These are phyloP conservation scores for Syngnathus rostellatus DNA, from an alignment of 2,797 vertebrate species.

Conservation along the genomic window DNA sequence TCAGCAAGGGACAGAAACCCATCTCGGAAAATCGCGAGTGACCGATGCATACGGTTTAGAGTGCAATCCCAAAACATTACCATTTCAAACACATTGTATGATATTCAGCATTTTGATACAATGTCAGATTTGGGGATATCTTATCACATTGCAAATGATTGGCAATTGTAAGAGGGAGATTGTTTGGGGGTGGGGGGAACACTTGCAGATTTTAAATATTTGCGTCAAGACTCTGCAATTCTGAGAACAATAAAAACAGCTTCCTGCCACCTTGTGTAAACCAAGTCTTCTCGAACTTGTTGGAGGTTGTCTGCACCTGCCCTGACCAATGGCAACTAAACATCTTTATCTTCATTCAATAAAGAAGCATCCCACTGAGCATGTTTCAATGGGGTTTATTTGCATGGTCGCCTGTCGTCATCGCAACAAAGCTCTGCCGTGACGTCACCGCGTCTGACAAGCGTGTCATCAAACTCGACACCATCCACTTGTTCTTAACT, in stretches of 20 bases:
- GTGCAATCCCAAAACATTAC: too few species aligned
- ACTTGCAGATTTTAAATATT: not conserved
- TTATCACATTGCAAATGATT: too few species aligned
- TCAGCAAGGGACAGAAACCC: too few species aligned
- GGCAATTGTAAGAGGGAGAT: too few species aligned
- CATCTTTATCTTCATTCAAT: not conserved
- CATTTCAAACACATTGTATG: too few species aligned
- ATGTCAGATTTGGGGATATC: too few species aligned
- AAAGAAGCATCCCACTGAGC: not conserved
- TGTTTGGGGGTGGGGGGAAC: too few species aligned
- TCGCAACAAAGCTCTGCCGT: not conserved
- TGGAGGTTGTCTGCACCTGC: not conserved
- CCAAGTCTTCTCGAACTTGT: not conserved
- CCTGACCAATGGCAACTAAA: not conserved
- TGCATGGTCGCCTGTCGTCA: not conserved
- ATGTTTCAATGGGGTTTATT: not conserved
- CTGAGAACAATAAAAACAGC: not conserved
- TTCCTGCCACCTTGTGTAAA: not conserved
- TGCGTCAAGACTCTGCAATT: not conserved
- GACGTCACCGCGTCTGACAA: not conserved
- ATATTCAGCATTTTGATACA: too few species aligned
- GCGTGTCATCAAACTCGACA: not conserved
- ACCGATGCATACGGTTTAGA: too few species aligned
- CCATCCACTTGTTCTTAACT: not conserved
- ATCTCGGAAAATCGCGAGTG: too few species aligned